These are phyloP conservation scores for Cnemophilus loriae DNA, from an alignment of 2,113 vertebrate genomes.

Conservation along the genomic window DNA sequence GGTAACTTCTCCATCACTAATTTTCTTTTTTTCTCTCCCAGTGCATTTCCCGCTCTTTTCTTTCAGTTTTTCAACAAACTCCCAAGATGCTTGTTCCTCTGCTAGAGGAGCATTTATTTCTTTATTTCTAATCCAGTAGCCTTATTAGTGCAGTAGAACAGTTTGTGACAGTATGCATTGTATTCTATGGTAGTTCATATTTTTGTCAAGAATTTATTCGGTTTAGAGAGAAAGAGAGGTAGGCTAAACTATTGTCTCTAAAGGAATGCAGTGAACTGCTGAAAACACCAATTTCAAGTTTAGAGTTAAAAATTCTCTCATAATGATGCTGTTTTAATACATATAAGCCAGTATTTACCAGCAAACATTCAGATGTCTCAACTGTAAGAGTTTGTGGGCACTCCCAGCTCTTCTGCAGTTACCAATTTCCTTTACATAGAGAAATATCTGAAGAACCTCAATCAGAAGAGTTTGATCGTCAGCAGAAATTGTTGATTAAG, in stretches of 20 bases:
- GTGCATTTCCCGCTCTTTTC: background rate
- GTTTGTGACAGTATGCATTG: too few species aligned
- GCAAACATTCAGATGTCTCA: background rate
- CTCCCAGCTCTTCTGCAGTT: background rate
- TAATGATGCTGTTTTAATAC: background rate
- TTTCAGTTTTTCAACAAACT: background rate
- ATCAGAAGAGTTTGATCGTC: background rate
- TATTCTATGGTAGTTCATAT: background rate
- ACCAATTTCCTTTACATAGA: background rate
- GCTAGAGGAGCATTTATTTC: background rate
- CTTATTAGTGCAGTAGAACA: background rate
- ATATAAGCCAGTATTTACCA: background rate
- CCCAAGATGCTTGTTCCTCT: background rate
- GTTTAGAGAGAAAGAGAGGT: background rate
- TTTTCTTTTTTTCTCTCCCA: background rate
- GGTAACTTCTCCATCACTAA: background rate
- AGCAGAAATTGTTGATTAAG: background rate
- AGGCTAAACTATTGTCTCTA: background rate
- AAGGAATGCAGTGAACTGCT: background rate
- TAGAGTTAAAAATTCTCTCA: background rate
- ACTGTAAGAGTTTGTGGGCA: background rate
- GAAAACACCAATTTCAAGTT: background rate
- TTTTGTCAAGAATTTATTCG: background rate
- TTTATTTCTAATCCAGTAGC: background rate
- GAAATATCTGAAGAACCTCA: background rate